Conservation (phyloP, 2,797 vertebrate species). For the Gymnodraco acuticeps region DNA sequence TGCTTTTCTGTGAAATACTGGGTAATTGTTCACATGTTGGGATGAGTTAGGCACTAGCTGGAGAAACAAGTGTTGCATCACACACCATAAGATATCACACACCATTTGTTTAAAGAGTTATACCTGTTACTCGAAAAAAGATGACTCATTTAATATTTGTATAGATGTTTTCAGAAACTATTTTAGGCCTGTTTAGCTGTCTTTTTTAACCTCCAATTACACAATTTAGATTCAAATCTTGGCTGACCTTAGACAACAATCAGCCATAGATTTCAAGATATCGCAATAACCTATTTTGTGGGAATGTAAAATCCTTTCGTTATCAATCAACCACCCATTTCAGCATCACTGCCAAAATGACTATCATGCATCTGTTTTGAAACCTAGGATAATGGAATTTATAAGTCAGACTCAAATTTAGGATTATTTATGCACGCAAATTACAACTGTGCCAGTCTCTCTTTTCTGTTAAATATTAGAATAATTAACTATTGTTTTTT, state of each 20-base stretch:
- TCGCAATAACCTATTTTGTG: slow-evolving; percentile 22
- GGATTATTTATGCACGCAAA: neutral
- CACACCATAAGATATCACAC: slow-evolving; percentile 12
- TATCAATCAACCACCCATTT: slow-evolving; percentile 18
- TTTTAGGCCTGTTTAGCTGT: neutral
- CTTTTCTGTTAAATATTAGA: neutral
- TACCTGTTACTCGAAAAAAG: neutral
- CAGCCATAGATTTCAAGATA: slow-evolving; percentile 23
- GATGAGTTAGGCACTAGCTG: slow-evolving; percentile 32
- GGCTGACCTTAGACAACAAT: slow-evolving; percentile 23
- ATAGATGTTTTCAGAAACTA: neutral
- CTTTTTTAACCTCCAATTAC: neutral
- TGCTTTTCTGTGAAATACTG: slow-evolving; percentile 29
- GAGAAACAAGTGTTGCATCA: slow-evolving; percentile 57
- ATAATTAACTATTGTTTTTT: neutral
- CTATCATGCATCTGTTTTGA: slow-evolving; percentile 28
- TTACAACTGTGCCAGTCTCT: neutral
- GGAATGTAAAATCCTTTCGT: slow-evolving; percentile 1
- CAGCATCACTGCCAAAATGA: neutral
- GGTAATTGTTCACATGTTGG: slow-evolving; percentile 30
- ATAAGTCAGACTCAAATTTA: slow-evolving; percentile 2
- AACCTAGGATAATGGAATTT: neutral
- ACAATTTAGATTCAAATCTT: slow-evolving; percentile 14
- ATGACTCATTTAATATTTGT: slow-evolving; percentile 3
- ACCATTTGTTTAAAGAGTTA: too few relatives aligned